phyloP scores from a whole-genome alignment of 2,113 vertebrate genomes.

The Rana temporaria region DNA sequence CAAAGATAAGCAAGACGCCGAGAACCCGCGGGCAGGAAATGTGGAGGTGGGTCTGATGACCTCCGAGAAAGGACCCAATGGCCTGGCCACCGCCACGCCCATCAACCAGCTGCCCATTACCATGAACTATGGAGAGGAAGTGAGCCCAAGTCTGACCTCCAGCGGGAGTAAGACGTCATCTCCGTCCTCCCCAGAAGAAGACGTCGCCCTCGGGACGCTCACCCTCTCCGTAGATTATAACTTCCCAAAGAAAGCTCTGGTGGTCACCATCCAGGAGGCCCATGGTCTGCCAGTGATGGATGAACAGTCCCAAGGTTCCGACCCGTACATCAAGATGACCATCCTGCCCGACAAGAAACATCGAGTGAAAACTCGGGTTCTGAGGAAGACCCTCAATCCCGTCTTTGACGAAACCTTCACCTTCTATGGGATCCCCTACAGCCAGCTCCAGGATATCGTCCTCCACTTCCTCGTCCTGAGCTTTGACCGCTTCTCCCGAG shows the following conservation, averaged over 20 bases:
- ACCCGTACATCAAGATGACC: slow-evolving; percentile 98
- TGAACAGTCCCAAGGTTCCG: slow-evolving; percentile 85
- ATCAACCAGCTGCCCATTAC: slow-evolving; percentile 81
- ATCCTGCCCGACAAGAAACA: slow-evolving; percentile 96
- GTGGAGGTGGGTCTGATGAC: slow-evolving; percentile 78
- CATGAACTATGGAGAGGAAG: slow-evolving; percentile 80
- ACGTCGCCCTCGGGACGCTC: slow-evolving; percentile 79
- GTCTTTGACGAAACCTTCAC: slow-evolving; percentile 97
- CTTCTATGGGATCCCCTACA: slow-evolving; percentile 93
- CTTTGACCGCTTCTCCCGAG: slow-evolving; percentile 94
- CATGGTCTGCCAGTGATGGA: slow-evolving; percentile 89
- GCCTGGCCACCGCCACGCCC: slow-evolving; percentile 57
- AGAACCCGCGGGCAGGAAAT: slow-evolving; percentile 63
- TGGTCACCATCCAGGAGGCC: slow-evolving; percentile 93
- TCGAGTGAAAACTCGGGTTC: slow-evolving; percentile 92
- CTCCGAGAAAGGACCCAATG: slow-evolving; percentile 50
- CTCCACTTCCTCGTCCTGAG: slow-evolving; percentile 95
- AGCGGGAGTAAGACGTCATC: slow-evolving; percentile 81
- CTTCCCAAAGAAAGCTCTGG: slow-evolving; percentile 96
- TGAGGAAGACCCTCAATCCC: slow-evolving; percentile 91
- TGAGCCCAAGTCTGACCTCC: slow-evolving; percentile 81
- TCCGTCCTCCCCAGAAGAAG: slow-evolving; percentile 82
- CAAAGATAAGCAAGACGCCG: slow-evolving; percentile 71
- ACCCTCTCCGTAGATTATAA: slow-evolving; percentile 95
- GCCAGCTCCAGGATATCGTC: slow-evolving; percentile 90